phyloP scores from a whole-genome alignment of 2,113 vertebrate species.

The Oxyruncus cristatus region DNA sequence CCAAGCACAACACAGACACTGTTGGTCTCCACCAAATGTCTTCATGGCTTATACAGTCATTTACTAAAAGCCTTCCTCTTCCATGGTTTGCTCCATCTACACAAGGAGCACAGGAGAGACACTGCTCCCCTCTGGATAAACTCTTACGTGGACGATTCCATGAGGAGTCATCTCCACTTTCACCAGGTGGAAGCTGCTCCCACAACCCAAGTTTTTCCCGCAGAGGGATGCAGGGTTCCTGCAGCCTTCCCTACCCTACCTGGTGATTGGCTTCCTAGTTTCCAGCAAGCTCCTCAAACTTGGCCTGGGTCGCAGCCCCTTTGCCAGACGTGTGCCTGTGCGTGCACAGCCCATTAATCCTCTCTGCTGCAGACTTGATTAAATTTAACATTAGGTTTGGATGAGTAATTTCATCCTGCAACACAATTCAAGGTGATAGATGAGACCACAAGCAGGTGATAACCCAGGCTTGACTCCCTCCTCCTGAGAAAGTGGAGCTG shows the following conservation, averaged over 20 bases:
- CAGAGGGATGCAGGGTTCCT: not conserved
- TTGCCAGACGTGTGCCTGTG: not conserved
- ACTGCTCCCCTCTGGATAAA: not conserved
- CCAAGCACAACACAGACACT: not conserved
- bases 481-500: not conserved
- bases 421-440: slow-evolving; percentile 66
- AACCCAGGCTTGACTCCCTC: not conserved
- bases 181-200: not conserved
- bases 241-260: not conserved
- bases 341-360: slow-evolving; percentile 58
- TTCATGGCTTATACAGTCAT: not conserved
- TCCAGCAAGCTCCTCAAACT: not conserved
- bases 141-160: not conserved
- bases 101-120: not conserved
- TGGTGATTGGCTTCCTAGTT: not conserved
- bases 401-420: slow-evolving; percentile 68
- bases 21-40: not conserved
- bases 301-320: not conserved
- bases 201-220: not conserved
- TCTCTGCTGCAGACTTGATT: slow-evolving; percentile 52
- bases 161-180: not conserved
- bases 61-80: not conserved
- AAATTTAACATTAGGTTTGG: slow-evolving; percentile 69
- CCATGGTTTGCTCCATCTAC: not conserved
- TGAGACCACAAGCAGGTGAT: slow-evolving; percentile 49